Conservation (phyloP, 2,797 vertebrate genomes). For the Sylvilagus floridanus region DNA sequence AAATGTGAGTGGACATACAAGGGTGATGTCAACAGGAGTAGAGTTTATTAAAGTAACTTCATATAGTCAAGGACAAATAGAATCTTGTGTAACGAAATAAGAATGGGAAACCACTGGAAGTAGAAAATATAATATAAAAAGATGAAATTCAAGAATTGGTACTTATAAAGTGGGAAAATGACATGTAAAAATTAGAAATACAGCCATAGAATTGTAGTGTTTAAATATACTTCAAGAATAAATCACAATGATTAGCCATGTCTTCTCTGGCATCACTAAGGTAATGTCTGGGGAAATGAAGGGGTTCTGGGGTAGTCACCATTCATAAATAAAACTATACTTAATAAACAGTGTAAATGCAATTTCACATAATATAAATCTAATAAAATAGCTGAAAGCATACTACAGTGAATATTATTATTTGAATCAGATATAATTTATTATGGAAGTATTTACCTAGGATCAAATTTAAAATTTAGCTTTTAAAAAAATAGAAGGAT, state of each 20-base stretch:
- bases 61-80: not conserved
- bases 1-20: not conserved
- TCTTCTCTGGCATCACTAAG: not conserved
- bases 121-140: not conserved
- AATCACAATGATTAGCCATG: not conserved
- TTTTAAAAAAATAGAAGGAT: not conserved
- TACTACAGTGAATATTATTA: not conserved
- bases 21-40: not conserved
- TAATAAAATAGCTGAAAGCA: not conserved
- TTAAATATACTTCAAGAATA: not conserved
- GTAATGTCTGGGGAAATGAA: not conserved
- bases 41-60: not conserved
- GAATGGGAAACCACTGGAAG: not conserved
- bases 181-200: not conserved
- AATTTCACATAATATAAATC: not conserved
- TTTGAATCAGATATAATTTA: not conserved
- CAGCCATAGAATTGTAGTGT: not conserved
- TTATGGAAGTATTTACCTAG: not conserved
- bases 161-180: not conserved
- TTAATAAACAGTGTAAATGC: not conserved
- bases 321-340: not conserved
- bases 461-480: not conserved
- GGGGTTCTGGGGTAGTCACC: not conserved
- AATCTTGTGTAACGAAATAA: not conserved
- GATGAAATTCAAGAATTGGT: not conserved